Base-by-base conservation (phyloP, 2,888 invertebrate species). In the Protophormia terraenovae region DNA sequence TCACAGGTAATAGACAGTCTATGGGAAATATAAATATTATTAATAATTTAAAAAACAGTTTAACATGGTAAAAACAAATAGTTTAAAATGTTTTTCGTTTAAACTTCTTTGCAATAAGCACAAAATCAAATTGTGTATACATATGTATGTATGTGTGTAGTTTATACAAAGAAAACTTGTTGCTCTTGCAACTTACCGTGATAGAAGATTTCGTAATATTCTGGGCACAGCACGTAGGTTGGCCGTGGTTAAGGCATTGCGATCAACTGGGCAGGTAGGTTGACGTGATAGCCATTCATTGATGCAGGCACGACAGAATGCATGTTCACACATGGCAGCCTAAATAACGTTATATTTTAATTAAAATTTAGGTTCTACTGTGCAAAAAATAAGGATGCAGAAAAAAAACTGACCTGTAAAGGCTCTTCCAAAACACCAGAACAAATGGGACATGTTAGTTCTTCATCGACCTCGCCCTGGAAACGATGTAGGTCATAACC, bases 241-340 rank as follows among this genome's bases (percentile, higher is more conserved):
- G 85, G 95, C 95, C n/a, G 97, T 95, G 45, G 97, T 97, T 88
- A 98, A 96, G 69, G 96, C 95, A 91, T 97, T 97, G 73, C 98
- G 95, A 93, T 99, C 98, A 60, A 98, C 96, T 3, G 98, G 98
- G 91, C 98, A 99, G 41, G 97, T 98, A 19, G 97, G 97, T 92
- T 98, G 98, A 69, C 97, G 95, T 87, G 96, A 96, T 87, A 98
- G 95, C 98, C 98, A 99, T 93, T 98, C 98, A 86, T 96, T 96
- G 89, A 99, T 99, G 93, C 98, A 99, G 67, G 95, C 95, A 89
- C 96, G 95, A 93, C 98, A 99, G 93, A 98, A 99, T 78, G 98
- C 98, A 94, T 99, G 98, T 92, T 99, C 98, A 93, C 98, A 99
- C 89, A 96, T 95, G 69, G 98, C 98, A 75, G 98, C 98, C 98